These are phyloP conservation scores for Calypte anna DNA, from an alignment of 2,113 vertebrate genomes.

Conservation along the genomic window DNA sequence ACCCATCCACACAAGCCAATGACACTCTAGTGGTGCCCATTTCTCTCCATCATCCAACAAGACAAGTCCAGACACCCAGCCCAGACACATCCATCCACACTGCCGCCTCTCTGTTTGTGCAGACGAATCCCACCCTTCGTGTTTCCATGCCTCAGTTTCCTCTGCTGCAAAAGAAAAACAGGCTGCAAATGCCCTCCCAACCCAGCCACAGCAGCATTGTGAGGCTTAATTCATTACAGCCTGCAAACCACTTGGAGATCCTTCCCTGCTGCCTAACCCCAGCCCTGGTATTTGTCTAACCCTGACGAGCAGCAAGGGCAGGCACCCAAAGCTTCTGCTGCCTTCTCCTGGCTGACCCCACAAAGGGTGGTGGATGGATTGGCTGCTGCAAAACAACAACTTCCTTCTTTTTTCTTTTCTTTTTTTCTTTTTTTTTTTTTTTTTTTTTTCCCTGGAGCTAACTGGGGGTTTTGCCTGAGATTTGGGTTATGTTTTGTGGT, in stretches of 20 bases:
- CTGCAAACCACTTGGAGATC: not conserved
- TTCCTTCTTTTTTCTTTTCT: not conserved
- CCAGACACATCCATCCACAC: rapidly evolving
- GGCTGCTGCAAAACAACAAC: conserved; percentile 1
- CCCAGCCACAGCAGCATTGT: not conserved
- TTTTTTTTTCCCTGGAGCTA: not conserved
- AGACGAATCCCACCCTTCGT: not conserved
- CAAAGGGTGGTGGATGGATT: not conserved
- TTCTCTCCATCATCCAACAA: rapidly evolving
- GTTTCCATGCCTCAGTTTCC: not conserved
- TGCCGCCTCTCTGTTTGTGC: not conserved
- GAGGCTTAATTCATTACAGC: not conserved
- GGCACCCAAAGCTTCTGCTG: conserved; percentile 15
- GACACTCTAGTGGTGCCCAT: not conserved
- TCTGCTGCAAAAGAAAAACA: not conserved
- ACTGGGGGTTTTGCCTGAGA: conserved; percentile 32
- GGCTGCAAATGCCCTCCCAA: not conserved
- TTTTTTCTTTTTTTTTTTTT: too few relatives aligned
- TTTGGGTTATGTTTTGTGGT: conserved; percentile 50
- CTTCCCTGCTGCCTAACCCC: not conserved
- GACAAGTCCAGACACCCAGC: not conserved
- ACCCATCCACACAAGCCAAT: rapidly evolving
- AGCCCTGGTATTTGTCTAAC: not conserved
- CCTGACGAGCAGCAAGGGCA: not conserved
- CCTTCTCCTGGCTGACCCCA: not conserved